Conservation (phyloP, 1,140 invertebrate species). For the Pemphigus obesinymphae region DNA sequence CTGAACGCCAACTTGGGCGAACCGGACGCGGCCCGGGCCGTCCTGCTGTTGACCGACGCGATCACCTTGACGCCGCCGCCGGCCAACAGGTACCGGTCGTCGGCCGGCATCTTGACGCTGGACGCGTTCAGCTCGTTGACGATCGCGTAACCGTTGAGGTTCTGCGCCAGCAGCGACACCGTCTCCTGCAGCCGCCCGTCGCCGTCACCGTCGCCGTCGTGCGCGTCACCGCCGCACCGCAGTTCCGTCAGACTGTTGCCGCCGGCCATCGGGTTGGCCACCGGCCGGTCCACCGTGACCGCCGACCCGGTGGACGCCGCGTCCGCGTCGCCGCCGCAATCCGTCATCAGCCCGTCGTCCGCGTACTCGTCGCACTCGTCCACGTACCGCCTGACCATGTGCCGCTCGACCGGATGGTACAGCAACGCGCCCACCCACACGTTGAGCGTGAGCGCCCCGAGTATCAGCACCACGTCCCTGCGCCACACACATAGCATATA, state of each 20-base stretch:
- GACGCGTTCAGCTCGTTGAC: constrained; percentile 35
- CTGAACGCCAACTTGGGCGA: constrained; percentile 34
- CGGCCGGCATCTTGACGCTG: constrained; percentile 32
- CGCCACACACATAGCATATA: constrained; percentile 44
- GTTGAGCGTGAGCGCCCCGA: constrained; percentile 76
- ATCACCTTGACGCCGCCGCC: constrained; percentile 44
- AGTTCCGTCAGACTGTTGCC: constrained; percentile 8
- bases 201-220: neutral
- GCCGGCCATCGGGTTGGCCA: neutral
- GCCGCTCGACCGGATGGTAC: constrained; percentile 75
- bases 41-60: neutral
- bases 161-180: constrained; percentile 15
- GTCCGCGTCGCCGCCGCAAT: neutral
- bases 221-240: neutral
- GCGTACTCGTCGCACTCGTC: neutral
- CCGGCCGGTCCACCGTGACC: neutral
- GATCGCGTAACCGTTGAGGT: constrained; percentile 26
- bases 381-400: constrained; percentile 63
- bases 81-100: constrained; percentile 42
- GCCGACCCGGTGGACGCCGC: neutral
- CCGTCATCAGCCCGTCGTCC: neutral
- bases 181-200: neutral
- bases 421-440: constrained; percentile 76
- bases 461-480: constrained; percentile 72
- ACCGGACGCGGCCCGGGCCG: neutral